Evolutionary conservation across 2,888 invertebrate genomes (phyloP), one percentile per base, ranked within the genome.

Genomic region (Listrodromus nycthemerus): DNA sequence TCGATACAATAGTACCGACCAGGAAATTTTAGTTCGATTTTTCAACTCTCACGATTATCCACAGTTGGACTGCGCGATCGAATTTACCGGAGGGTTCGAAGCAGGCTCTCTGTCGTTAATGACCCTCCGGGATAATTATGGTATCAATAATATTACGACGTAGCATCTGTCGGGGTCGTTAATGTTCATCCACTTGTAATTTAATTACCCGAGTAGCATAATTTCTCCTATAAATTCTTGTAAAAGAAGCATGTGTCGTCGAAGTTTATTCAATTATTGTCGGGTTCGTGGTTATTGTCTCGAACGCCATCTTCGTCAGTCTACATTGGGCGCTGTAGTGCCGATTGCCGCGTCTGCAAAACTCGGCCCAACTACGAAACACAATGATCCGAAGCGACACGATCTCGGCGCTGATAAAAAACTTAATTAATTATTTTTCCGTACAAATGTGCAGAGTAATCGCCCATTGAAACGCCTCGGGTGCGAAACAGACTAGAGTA

Each of bases 391-490:
- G 3, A 45, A 16, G 41, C 16, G 41, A 45, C 16, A 5, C 41
- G 16, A 19, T 19, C 50, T 66, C 5, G n/a, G 66, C 65, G 71
- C 55, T 27, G 16, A 13, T 19, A 65, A 78, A 78, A 41, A 78
- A 16, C 4, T 0, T 45, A 16, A 50, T 52, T 65, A 30, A 69
- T 52, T 45, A 71, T 79, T 71, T 41, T 27, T 27, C 16, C 5
- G 27, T 33, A 33, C 65, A 45, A 10, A 45, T 16, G 58, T 71
- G 41, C 27, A 55, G 79, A 37, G 70, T 73, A 66, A 65, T 78
- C 37, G 33, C 48, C 52, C 8, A 66, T 45, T 30, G 55, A 55
- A 65, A 55, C 21, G 19, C 41, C 63, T 16, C 21, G 2, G n/a
- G n/a, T 16, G 41, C 19, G 41, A 41, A 33, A 16, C 19, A 21